These are phyloP conservation scores for Ormyrus thymus DNA, from an alignment of 2,888 invertebrate genomes.

Conservation along the genomic window DNA sequence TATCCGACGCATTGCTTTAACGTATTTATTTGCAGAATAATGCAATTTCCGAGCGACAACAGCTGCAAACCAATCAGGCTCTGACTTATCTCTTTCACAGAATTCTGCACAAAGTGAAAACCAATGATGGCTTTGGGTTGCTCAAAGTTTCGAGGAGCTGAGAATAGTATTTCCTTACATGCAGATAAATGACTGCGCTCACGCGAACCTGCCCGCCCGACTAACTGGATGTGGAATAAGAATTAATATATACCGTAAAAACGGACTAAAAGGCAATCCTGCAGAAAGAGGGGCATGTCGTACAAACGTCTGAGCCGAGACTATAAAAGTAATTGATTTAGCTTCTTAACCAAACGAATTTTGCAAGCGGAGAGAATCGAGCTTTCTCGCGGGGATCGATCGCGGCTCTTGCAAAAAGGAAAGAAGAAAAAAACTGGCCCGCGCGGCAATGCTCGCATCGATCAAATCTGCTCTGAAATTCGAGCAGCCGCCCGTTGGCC, in stretches of 20 bases:
- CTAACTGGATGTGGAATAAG: slow-evolving; percentile 23
- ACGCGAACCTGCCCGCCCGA: slow-evolving; percentile 13
- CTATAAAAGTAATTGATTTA: too few relatives aligned
- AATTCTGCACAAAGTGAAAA: slow-evolving; percentile 42
- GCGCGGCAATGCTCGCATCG: too few relatives aligned
- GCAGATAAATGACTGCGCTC: slow-evolving; percentile 27
- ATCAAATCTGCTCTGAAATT: too few relatives aligned
- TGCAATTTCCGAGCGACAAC: not conserved
- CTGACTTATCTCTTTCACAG: slow-evolving; percentile 35
- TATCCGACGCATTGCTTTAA: too few relatives aligned
- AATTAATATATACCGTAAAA: slow-evolving; percentile 27
- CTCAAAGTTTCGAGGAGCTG: slow-evolving; percentile 15
- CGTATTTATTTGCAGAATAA: not conserved
- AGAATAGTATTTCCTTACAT: slow-evolving; percentile 28
- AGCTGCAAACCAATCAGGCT: slow-evolving; percentile 13
- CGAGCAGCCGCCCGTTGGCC: too few relatives aligned
- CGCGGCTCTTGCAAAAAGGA: too few relatives aligned
- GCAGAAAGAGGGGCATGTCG: not conserved
- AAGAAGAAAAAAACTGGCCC: too few relatives aligned
- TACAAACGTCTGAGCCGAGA: not conserved
- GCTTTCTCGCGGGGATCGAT: too few relatives aligned
- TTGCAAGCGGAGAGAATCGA: too few relatives aligned
- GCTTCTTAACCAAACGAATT: too few relatives aligned
- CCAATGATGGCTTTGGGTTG: slow-evolving; percentile 26
- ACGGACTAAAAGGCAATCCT: not conserved